Base-by-base conservation (phyloP, 2,888 invertebrate species). In the Drosophila stalkeri region DNA sequence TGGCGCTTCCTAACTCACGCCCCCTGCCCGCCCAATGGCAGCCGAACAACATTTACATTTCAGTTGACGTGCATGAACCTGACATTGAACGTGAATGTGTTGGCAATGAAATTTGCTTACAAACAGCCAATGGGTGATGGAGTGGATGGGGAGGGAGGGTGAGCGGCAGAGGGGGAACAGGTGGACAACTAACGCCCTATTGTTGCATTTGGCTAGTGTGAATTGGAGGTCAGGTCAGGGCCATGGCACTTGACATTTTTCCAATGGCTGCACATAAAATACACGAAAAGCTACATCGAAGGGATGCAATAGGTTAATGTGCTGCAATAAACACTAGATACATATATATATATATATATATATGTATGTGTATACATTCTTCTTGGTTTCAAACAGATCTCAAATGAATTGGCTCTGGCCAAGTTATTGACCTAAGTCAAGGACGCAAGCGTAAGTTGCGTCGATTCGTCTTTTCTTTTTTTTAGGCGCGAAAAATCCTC, bases 351-450 rank as follows among this genome's bases (percentile, higher is more conserved):
- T 41, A 16, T 41, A 1, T 0, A 7, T 16, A 8, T n/a, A 0
- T n/a, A 8, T 2, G 3, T 39, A 16, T 2, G 2, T 16, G 1
- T 16, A 14, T 12, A 2, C 9, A 18, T 23, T 11, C 35, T 46
- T 2, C 20, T 27, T 8, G n/a, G 3, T 7, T 16, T 16, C 23
- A 64, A 55, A 62, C 46, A 46, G 47, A 62, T 54, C 31, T 27
- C 46, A 55, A 49, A 47, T 61, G 31, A 5, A 3, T 39, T 39
- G 56, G 60, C 55, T 31, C 6, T 5, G 33, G 57, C 18, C 41
- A 82, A 86, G 92, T 87, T 92, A 91, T 88, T 92, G 92, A 92
- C 92, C 92, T 82, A 90, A 91, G 91, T 90, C 92, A 92, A 92
- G 92, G 92, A 91, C 91, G 56, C 54, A 63, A 33, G 44, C 71